These are phyloP conservation scores for Darevskia mixta DNA, from an alignment of 2,797 vertebrate genomes.

Conservation along the genomic window DNA sequence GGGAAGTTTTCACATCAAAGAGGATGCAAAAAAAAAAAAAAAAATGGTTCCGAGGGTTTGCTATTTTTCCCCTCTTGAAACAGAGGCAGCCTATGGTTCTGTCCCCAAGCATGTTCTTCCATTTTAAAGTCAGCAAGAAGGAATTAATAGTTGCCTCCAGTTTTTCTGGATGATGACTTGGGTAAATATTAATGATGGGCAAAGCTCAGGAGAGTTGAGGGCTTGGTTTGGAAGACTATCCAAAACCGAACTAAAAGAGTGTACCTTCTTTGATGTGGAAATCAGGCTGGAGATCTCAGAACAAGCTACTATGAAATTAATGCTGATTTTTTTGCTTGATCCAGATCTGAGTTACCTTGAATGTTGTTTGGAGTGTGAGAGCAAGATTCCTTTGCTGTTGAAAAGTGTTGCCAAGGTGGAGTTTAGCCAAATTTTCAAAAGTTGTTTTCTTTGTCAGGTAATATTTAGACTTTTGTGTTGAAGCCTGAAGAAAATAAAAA, in stretches of 20 bases:
- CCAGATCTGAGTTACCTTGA: not conserved
- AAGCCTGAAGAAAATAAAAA: not conserved
- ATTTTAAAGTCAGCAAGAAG: not conserved
- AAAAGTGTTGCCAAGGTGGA: not conserved
- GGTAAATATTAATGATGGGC: not conserved
- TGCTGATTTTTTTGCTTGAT: conserved; percentile 6
- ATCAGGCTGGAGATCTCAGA: conserved; percentile 6
- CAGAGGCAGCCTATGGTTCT: not conserved
- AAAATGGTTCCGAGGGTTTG: not conserved
- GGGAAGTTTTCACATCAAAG: not conserved
- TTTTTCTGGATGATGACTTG: conserved; percentile 19
- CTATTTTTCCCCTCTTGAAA: not conserved
- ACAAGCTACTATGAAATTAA: not conserved
- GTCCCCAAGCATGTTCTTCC: not conserved
- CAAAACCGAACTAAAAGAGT: conserved; percentile 12
- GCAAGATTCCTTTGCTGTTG: not conserved
- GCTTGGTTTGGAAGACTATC: not conserved
- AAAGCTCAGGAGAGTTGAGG: not conserved
- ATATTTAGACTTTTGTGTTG: not conserved
- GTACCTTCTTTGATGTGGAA: conserved; percentile 24
- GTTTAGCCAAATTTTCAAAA: not conserved
- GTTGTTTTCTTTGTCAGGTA: not conserved
- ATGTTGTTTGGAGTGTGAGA: not conserved
- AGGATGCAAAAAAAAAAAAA: not conserved
- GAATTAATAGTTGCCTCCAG: conserved; percentile 21